A percentile compares a stretch with the other conserved stretches of the same genome.
phyloP scores from a whole-genome alignment of 2,797 vertebrate genomes.

The Urophycis tenuis region DNA sequence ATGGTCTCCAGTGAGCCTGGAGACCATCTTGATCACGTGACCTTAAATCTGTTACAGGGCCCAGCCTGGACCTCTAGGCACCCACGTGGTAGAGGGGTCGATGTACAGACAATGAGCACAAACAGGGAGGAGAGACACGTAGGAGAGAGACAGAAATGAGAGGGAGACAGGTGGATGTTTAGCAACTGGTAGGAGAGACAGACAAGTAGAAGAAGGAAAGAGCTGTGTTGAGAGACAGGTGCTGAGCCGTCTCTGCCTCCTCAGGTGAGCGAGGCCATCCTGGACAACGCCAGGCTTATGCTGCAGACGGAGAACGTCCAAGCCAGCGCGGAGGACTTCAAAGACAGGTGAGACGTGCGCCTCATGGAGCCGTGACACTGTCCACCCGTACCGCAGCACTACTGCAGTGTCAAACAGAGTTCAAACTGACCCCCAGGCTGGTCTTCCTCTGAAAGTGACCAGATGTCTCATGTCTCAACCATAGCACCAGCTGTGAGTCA shows the following conservation, averaged over 20 bases:
- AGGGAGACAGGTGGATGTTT: slow-evolving; percentile 76
- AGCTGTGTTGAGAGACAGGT: neutral
- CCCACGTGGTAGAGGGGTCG: no score
- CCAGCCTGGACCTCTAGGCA: no score
- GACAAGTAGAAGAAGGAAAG: neutral
- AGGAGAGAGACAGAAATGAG: no score
- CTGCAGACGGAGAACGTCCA: slow-evolving; percentile 88
- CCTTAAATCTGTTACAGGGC: no score
- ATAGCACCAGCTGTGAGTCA: no score
- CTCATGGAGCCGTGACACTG: neutral
- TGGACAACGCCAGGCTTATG: slow-evolving; percentile 87
- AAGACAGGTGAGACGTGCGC: slow-evolving; percentile 77
- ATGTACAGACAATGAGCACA: slow-evolving; percentile 67
- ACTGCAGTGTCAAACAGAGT: no score
- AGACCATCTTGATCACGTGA: no score
- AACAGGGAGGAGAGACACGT: no score
- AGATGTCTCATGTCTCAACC: no score
- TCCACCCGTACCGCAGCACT: no score
- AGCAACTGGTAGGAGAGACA: slow-evolving; percentile 79
- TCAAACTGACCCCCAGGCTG: neutral
- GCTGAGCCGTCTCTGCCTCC: neutral
- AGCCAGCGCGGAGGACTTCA: slow-evolving; percentile 86
- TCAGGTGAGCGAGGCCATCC: slow-evolving; percentile 84
- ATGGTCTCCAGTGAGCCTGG: no score
- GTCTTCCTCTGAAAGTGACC: neutral